Evolutionary conservation across 2,113 vertebrate genomes (phyloP).

Genomic region (Xiphophorus maculatus): DNA sequence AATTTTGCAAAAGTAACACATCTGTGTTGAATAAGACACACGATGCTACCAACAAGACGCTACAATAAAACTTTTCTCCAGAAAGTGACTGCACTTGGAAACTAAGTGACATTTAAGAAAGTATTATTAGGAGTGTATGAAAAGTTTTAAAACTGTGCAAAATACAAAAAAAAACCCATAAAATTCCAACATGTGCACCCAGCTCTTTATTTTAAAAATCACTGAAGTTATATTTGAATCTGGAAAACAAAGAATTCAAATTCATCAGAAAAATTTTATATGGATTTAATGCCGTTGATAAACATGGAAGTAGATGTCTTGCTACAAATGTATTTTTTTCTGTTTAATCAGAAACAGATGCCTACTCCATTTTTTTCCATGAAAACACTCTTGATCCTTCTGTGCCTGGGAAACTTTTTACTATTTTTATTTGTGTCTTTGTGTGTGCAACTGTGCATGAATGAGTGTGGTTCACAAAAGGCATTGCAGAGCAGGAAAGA

Average conservation of each 20-base stretch:
- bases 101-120: too few species aligned
- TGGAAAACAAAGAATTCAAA: too few species aligned
- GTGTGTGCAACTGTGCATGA: conserved; percentile 44
- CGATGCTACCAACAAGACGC: not conserved
- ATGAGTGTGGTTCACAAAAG: conserved; percentile 48
- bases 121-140: too few species aligned
- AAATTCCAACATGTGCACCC: not conserved
- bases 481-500: conserved; percentile 43
- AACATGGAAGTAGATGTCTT: not conserved
- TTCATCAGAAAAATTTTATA: not conserved
- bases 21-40: not conserved
- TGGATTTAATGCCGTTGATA: not conserved
- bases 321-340: not conserved
- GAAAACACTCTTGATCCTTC: conserved; percentile 8
- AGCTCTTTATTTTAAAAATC: too few species aligned
- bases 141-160: not conserved
- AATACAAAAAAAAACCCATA: not conserved
- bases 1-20: not conserved
- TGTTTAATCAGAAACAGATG: not conserved
- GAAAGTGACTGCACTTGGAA: too few species aligned
- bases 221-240: too few species aligned
- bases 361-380: not conserved
- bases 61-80: not conserved
- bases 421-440: conserved; percentile 41
- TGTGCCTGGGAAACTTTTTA: conserved; percentile 29